Percentiles rank a stretch among this genome's conserved stretches.
Evolutionary conservation across 2,888 invertebrate species (phyloP).

Genomic region (Agrotis segetum): DNA sequence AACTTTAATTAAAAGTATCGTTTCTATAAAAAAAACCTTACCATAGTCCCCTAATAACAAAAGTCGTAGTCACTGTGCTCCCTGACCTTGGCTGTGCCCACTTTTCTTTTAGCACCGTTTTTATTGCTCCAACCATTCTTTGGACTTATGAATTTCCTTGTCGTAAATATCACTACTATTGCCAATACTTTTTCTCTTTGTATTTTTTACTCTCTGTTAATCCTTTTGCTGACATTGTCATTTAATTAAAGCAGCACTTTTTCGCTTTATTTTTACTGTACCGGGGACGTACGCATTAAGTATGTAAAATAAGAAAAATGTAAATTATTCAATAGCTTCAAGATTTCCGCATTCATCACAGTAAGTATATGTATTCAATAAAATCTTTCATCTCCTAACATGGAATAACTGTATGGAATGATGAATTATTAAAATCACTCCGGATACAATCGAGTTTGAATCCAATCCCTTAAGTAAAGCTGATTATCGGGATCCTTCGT

Average conservation of each 20-base stretch:
- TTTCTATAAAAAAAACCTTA: background rate
- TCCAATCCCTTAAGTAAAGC: slow-evolving; percentile 90
- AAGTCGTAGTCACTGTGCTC: slow-evolving; percentile 34
- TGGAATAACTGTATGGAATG: slow-evolving; percentile 78
- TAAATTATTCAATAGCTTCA: slow-evolving; percentile 52
- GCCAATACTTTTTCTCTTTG: slow-evolving; percentile 43
- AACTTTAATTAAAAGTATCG: background rate
- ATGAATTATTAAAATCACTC: slow-evolving; percentile 90
- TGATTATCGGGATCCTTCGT: slow-evolving; percentile 87
- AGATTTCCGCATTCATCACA: slow-evolving; percentile 67
- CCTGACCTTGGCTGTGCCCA: slow-evolving; percentile 50
- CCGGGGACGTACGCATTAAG: slow-evolving; percentile 1
- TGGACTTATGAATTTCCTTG: slow-evolving; percentile 59
- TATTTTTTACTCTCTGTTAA: slow-evolving; percentile 35
- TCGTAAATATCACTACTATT: slow-evolving; percentile 62
- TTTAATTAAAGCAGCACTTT: slow-evolving; percentile 43
- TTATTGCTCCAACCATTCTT: slow-evolving; percentile 57
- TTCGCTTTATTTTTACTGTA: slow-evolving; percentile 12
- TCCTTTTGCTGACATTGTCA: slow-evolving; percentile 32
- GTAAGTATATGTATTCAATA: slow-evolving; percentile 74
- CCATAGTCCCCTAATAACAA: slow-evolving; percentile 15
- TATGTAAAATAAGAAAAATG: slow-evolving; percentile 36
- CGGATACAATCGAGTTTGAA: slow-evolving; percentile 87
- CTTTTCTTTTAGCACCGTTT: slow-evolving; percentile 56
- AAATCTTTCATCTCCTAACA: slow-evolving; percentile 75